These are phyloP conservation scores for Drosophila sproati DNA, from an alignment of 1,140 invertebrate genomes.

Conservation along the genomic window DNA sequence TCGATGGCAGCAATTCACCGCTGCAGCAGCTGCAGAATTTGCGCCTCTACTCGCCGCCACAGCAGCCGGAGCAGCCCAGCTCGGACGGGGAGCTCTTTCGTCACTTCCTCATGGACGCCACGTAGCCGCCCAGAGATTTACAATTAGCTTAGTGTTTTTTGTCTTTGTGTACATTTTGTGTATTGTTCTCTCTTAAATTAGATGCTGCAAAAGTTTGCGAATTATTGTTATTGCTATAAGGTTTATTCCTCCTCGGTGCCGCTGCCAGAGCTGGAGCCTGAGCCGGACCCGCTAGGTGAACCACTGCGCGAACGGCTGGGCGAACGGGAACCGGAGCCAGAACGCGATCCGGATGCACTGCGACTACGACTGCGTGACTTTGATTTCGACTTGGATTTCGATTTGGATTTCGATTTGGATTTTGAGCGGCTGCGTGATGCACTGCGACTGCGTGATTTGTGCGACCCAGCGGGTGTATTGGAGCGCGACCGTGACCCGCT, in stretches of 20 bases:
- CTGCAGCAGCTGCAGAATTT: constrained; percentile 69
- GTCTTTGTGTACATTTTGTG: constrained; percentile 27
- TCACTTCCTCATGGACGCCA: constrained; percentile 69
- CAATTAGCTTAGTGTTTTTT: neutral
- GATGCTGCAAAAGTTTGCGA: constrained; percentile 21
- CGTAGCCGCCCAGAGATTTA: constrained; percentile 27
- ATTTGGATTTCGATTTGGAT: constrained; percentile 55
- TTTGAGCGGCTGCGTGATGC: constrained; percentile 59
- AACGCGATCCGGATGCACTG: constrained; percentile 57
- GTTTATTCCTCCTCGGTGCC: constrained; percentile 69
- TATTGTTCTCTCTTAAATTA: constrained; percentile 28
- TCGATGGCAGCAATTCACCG: constrained; percentile 59
- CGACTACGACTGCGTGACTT: constrained; percentile 64
- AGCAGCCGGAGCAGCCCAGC: constrained; percentile 48
- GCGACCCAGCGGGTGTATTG: constrained; percentile 51
- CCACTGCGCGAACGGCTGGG: constrained; percentile 77
- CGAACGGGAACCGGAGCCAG: constrained; percentile 73
- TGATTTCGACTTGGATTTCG: constrained; percentile 47
- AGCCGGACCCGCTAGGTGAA: constrained; percentile 71
- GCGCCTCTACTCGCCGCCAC: constrained; percentile 59
- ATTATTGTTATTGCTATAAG: neutral
- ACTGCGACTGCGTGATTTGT: constrained; percentile 67
- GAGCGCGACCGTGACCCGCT: constrained; percentile 68
- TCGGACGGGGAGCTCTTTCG: constrained; percentile 68
- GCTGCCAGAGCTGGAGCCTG: constrained; percentile 73